phyloP scores from a whole-genome alignment of 2,797 vertebrate genomes.

The Leuciscus waleckii region DNA sequence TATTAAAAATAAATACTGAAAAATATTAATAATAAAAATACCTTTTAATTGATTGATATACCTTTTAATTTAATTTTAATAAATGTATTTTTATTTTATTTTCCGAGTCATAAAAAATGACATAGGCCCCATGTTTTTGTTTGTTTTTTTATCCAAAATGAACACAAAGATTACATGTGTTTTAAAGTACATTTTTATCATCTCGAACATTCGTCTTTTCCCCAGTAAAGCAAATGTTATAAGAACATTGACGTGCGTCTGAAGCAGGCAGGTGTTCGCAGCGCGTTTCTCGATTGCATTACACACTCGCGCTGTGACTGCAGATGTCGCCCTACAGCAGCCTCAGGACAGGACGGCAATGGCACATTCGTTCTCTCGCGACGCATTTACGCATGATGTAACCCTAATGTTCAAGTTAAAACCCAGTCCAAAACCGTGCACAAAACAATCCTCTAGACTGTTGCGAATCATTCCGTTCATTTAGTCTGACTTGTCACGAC shows the following conservation, averaged over 20 bases:
- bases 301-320: slow-evolving; percentile 37
- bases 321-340: slow-evolving; percentile 61
- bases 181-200: background rate
- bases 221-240: background rate
- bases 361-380: slow-evolving; percentile 36
- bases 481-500: slow-evolving; percentile 36
- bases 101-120: background rate
- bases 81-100: too few relatives aligned
- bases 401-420: slow-evolving; percentile 47
- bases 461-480: background rate
- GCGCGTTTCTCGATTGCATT: slow-evolving; percentile 38
- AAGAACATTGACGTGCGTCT: background rate
- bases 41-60: too few relatives aligned
- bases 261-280: background rate
- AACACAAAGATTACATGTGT: background rate
- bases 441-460: background rate
- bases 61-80: too few relatives aligned
- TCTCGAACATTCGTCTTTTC: slow-evolving; percentile 2
- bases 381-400: slow-evolving; percentile 59
- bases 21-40: too few relatives aligned
- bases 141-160: background rate
- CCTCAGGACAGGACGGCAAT: slow-evolving; percentile 38
- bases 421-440: background rate
- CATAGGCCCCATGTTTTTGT: too few relatives aligned
- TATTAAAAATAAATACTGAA: too few relatives aligned